phyloP scores from a whole-genome alignment of 2,888 invertebrate genomes.

The Pandemis cinnamomeana region DNA sequence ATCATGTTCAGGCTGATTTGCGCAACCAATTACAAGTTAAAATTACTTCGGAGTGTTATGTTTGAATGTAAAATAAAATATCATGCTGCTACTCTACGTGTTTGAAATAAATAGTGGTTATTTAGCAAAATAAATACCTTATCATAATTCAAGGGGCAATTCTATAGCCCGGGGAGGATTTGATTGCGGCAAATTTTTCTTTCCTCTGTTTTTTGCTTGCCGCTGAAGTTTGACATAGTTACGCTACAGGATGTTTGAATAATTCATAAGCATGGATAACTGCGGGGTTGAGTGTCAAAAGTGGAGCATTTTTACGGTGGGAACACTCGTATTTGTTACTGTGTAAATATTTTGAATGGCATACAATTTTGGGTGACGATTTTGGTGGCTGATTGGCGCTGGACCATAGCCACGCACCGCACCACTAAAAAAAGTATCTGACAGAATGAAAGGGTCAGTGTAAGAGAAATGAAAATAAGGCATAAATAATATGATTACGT shows the following conservation, averaged over 20 bases:
- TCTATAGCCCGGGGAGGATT: background rate
- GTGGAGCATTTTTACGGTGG: background rate
- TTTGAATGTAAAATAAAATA: background rate
- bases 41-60: background rate
- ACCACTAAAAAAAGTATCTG: no score
- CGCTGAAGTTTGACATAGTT: constrained; percentile 30
- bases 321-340: background rate
- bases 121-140: constrained; percentile 6
- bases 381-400: no score
- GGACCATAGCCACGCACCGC: no score
- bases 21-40: background rate
- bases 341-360: no score
- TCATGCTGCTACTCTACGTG: background rate
- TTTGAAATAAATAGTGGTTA: constrained; percentile 13
- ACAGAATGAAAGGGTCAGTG: no score
- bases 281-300: constrained; percentile 13
- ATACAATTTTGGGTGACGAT: no score
- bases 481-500: no score
- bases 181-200: constrained; percentile 24
- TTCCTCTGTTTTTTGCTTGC: constrained; percentile 21
- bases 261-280: constrained; percentile 29
- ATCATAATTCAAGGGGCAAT: constrained; percentile 10
- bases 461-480: no score
- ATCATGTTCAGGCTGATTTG: background rate
- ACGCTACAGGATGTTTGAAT: constrained; percentile 28